These are phyloP conservation scores for Drosophila neonasuta DNA, from an alignment of 2,888 invertebrate species.

Conservation along the genomic window DNA sequence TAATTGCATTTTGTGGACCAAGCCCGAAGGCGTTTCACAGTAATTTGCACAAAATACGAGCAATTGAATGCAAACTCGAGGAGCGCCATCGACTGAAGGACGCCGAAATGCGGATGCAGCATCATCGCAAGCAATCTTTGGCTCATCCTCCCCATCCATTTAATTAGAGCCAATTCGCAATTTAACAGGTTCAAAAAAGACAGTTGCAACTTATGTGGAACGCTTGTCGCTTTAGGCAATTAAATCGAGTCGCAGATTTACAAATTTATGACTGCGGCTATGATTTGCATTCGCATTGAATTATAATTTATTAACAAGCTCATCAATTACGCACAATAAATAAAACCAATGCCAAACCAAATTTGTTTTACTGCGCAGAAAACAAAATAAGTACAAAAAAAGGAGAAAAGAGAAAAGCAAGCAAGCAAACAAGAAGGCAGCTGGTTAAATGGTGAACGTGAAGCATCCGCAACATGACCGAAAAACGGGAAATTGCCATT, in stretches of 20 bases:
- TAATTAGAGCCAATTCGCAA: conserved; percentile 22
- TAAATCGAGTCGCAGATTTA: conserved; percentile 26
- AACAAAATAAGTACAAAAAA: not conserved
- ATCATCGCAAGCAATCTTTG: conserved; percentile 8
- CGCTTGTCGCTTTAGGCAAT: conserved; percentile 29
- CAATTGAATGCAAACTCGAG: conserved; percentile 25
- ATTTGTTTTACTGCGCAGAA: conserved; percentile 1
- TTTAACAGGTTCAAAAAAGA: conserved; percentile 4
- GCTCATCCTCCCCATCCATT: conserved; percentile 2
- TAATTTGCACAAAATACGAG: conserved; percentile 43
- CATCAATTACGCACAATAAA: conserved; percentile 64
- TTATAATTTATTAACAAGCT: conserved; percentile 61
- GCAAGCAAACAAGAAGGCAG: not conserved
- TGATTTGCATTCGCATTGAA: conserved; percentile 55
- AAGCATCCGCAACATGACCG: conserved; percentile 46
- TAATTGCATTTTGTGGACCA: conserved; percentile 60
- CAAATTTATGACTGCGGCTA: conserved; percentile 51
- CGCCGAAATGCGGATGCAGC: conserved; percentile 32
- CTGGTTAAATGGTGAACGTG: conserved; percentile 26
- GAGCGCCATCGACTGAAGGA: conserved; percentile 34
- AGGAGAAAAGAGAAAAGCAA: not conserved
- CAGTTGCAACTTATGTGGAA: conserved; percentile 22
- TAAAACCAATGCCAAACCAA: conserved; percentile 36
- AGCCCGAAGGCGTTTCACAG: conserved; percentile 30
- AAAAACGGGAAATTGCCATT: conserved; percentile 59